These are phyloP conservation scores for Meloe dianella DNA, from an alignment of 2,888 invertebrate genomes.

Conservation along the genomic window DNA sequence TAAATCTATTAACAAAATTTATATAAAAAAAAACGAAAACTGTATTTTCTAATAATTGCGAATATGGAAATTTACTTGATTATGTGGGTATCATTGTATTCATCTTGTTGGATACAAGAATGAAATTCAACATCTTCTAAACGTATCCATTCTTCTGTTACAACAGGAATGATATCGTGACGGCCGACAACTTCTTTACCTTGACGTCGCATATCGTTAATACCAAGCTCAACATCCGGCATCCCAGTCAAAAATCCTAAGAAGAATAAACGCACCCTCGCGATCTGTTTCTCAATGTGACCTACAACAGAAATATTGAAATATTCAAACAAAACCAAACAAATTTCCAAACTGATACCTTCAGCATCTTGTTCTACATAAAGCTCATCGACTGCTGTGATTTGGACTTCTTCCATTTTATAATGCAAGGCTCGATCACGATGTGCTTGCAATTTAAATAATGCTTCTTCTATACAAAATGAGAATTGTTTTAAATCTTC, in stretches of 20 bases:
- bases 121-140: slow-evolving; percentile 95
- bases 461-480: slow-evolving; percentile 87
- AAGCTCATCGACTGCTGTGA: slow-evolving; percentile 91
- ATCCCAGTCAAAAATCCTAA: slow-evolving; percentile 94
- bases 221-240: slow-evolving; percentile 95
- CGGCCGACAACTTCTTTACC: slow-evolving; percentile 99
- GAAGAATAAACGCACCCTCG: slow-evolving; percentile 93
- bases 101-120: slow-evolving; percentile 88
- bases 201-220: slow-evolving; percentile 96
- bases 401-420: slow-evolving; percentile 95
- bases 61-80: slow-evolving; percentile 70
- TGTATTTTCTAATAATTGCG: not conserved
- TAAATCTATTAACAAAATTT: slow-evolving; percentile 69
- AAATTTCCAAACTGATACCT: slow-evolving; percentile 59
- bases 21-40: too few relatives aligned
- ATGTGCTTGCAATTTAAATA: slow-evolving; percentile 84
- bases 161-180: slow-evolving; percentile 98
- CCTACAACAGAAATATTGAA: slow-evolving; percentile 40
- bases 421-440: slow-evolving; percentile 88
- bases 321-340: slow-evolving; percentile 16
- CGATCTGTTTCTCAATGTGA: slow-evolving; percentile 86
- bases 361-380: slow-evolving; percentile 87
- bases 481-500: slow-evolving; percentile 94
- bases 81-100: slow-evolving; percentile 83
- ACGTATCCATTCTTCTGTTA: slow-evolving; percentile 99